A percentile compares a stretch with the other conserved stretches of the same genome.
Conservation (phyloP, 2,113 vertebrate genomes). For the Catagonus wagneri region DNA sequence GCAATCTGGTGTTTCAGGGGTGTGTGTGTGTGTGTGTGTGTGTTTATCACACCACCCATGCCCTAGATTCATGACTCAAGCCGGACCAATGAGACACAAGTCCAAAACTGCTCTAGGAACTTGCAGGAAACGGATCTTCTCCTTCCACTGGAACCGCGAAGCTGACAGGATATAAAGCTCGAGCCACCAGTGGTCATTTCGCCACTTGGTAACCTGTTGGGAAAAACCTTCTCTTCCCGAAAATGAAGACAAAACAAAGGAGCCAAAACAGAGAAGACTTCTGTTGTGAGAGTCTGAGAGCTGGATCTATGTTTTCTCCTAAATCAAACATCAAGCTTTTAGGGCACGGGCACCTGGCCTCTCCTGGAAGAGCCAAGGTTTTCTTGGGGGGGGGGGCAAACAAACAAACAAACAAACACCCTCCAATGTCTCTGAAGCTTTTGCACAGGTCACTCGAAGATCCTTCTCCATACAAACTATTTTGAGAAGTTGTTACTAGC, state of each 20-base stretch:
- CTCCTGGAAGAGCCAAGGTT: neutral
- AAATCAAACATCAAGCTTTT: neutral
- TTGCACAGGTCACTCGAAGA: neutral
- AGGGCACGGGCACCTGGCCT: neutral
- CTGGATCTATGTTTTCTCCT: conserved; percentile 5
- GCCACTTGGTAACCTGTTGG: neutral
- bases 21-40: neutral
- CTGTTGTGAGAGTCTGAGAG: neutral
- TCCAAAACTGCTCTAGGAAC: neutral
- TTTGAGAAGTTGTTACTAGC: neutral
- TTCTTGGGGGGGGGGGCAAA: neutral
- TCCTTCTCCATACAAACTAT: neutral
- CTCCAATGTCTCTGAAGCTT: neutral
- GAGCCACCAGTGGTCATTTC: neutral
- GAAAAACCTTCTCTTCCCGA: neutral
- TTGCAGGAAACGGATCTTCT: neutral
- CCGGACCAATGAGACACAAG: neutral
- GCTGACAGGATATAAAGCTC: neutral
- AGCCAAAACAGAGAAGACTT: neutral
- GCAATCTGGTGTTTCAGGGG: neutral
- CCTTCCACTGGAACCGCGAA: neutral
- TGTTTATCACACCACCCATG: neutral
- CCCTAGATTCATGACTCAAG: neutral
- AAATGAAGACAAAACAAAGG: neutral
- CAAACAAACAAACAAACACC: too few species aligned